Evolutionary conservation across 2,113 vertebrate genomes (phyloP), one percentile per base, ranked within the genome.

Genomic region (Scophthalmus maximus): DNA sequence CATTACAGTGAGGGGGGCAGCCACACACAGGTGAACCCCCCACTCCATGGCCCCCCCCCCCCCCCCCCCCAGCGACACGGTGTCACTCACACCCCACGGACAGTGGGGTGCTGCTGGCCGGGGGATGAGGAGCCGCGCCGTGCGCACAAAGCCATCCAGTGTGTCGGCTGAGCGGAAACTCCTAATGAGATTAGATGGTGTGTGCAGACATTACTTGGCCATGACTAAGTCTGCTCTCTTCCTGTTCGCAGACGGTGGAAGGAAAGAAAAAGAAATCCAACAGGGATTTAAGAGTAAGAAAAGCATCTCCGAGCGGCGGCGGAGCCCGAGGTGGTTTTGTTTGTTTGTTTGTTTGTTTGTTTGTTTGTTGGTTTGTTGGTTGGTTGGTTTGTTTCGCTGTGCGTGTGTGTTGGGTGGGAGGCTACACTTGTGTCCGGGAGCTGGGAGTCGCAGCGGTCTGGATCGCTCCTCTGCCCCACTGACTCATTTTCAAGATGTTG

Each of bases 131-230:
- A 77, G 67, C 55, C 69, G 53, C 46, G 20, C 20, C n/a, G 46
- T 49, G 83, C 73, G 83, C 95, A 98, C 91, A 96, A 95, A 96
- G 96, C 94, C 94, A 90, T 93, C 93, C 96, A 94, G 94, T 98
- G 95, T 97, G 95, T 95, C 75, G 92, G 78, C 92, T 92, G 94
- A 95, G 94, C 95, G 95, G 96, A 98, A 98, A 96, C 95, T 95
- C 95, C 94, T 96, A 96, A 97, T 97, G 95, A 95, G 96, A 98
- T 97, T 96, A 96, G 95, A 95, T 94, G 95, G 92, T 95, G 94
- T 94, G 94, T 94, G 95, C 94, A 97, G 96, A 96, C 96, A 95
- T 96, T 95, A 96, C 95, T 97, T 95, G 95, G 95, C 95, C 94
- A 93, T 96, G 96, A 97, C 95, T 96, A 95, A 95, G 96, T 94